A percentile compares a stretch with the other conserved stretches of the same genome.
Conservation (phyloP, 1,140 invertebrate genomes). For the Ganaspis sp. region DNA sequence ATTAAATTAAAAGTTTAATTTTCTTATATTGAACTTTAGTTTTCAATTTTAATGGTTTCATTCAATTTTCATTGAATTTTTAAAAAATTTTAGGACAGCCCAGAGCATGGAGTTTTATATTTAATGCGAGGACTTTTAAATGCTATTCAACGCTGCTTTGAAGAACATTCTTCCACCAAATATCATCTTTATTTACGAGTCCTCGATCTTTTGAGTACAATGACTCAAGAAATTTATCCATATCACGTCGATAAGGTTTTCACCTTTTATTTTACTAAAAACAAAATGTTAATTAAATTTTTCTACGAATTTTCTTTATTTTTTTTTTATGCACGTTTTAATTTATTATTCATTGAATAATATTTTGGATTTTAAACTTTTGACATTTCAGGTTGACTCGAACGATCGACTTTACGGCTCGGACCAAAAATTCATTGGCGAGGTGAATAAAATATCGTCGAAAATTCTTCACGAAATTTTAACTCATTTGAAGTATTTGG, state of each 20-base stretch:
- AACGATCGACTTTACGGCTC: constrained; percentile 95
- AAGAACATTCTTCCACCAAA: constrained; percentile 77
- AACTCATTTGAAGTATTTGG: constrained; percentile 82
- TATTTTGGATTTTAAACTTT: too few species aligned
- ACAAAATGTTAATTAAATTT: too few species aligned
- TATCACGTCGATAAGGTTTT: constrained; percentile 86
- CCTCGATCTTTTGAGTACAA: constrained; percentile 84
- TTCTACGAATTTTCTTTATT: constrained; percentile 9
- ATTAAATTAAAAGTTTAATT: too few species aligned
- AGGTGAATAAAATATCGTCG: constrained; percentile 87
- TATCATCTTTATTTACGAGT: constrained; percentile 82
- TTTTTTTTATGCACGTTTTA: too few species aligned
- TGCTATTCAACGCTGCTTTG: constrained; percentile 84
- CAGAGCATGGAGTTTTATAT: constrained; percentile 89
- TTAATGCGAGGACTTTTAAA: constrained; percentile 86
- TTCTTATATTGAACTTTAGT: not conserved
- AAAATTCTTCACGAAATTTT: constrained; percentile 88
- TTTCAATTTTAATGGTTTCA: constrained; percentile 42
- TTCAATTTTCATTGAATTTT: constrained; percentile 35
- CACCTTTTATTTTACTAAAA: too few species aligned
- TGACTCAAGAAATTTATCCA: constrained; percentile 86
- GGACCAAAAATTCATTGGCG: constrained; percentile 89
- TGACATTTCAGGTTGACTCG: constrained; percentile 84
- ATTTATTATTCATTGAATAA: too few species aligned
- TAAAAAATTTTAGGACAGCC: constrained; percentile 84